Evolutionary conservation across 1,140 invertebrate genomes (phyloP).

Genomic region (Megalonaias nervosa): DNA sequence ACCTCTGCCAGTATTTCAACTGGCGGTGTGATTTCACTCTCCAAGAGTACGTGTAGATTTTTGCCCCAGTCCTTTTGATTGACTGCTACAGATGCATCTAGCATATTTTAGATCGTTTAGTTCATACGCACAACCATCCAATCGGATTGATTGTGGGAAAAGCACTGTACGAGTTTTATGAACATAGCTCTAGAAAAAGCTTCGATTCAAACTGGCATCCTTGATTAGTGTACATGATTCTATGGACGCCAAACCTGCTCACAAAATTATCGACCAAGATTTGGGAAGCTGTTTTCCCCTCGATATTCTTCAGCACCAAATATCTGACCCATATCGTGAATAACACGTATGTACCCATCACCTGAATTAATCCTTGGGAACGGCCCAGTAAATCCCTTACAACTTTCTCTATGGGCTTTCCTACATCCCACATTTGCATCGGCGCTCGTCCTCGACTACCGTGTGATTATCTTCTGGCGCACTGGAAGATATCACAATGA

Average conservation of each 20-base stretch:
- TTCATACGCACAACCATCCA: not conserved
- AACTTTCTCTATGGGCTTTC: slow-evolving; percentile 34
- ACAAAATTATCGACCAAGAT: slow-evolving; percentile 61
- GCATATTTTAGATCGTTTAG: not conserved
- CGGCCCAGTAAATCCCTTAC: slow-evolving; percentile 46
- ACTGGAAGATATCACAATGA: too few relatives aligned
- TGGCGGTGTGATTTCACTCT: slow-evolving; percentile 3
- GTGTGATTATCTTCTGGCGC: too few relatives aligned
- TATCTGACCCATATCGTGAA: slow-evolving; percentile 45
- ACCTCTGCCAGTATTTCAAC: slow-evolving; percentile 9
- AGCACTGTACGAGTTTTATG: slow-evolving; percentile 18
- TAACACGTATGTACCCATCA: slow-evolving; percentile 55
- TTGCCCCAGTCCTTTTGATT: slow-evolving; percentile 47
- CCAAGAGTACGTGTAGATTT: slow-evolving; percentile 30
- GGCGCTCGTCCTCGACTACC: not conserved
- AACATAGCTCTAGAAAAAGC: slow-evolving; percentile 31
- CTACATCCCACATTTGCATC: not conserved
- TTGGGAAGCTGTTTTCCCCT: slow-evolving; percentile 56
- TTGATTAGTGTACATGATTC: slow-evolving; percentile 64
- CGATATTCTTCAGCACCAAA: slow-evolving; percentile 44
- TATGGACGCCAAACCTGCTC: slow-evolving; percentile 63
- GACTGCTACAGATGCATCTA: not conserved
- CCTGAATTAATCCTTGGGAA: slow-evolving; percentile 33
- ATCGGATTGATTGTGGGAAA: not conserved
- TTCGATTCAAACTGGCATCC: slow-evolving; percentile 46